Conservation (phyloP, 1,140 invertebrate species). For the Matsumurasca onukii region DNA sequence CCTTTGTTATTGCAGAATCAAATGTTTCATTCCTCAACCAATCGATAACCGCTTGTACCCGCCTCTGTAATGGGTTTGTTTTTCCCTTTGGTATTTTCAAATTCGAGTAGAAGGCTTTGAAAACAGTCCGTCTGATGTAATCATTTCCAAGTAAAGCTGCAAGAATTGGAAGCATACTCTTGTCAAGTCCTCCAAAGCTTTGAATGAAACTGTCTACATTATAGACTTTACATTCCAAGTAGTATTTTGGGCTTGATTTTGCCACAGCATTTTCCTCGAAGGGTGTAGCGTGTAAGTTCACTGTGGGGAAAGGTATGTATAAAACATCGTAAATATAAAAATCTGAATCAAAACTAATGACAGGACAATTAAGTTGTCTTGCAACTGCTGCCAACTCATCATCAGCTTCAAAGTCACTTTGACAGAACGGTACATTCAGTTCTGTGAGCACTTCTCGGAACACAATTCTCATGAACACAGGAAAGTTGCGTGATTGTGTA, state of each 20-base stretch:
- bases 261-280: constrained; percentile 20
- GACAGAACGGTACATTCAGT: constrained; percentile 62
- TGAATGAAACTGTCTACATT: constrained; percentile 66
- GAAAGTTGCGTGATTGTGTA: constrained; percentile 55
- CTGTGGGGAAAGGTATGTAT: constrained; percentile 75
- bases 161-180: constrained; percentile 69
- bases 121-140: constrained; percentile 68
- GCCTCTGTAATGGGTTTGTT: constrained; percentile 56
- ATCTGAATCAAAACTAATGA: constrained; percentile 88
- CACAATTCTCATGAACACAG: constrained; percentile 66
- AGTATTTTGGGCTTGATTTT: constrained; percentile 34
- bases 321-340: constrained; percentile 83
- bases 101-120: constrained; percentile 67
- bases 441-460: constrained; percentile 67
- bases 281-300: constrained; percentile 49
- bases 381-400: constrained; percentile 77
- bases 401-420: constrained; percentile 86
- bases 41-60: constrained; percentile 64
- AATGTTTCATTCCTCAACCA: constrained; percentile 74
- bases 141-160: constrained; percentile 86
- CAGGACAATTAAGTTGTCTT: constrained; percentile 72
- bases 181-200: constrained; percentile 63
- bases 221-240: constrained; percentile 69
- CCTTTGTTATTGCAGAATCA: constrained; percentile 64
- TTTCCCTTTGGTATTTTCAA: constrained; percentile 62